These are phyloP conservation scores for Drosophila obscura DNA, from an alignment of 1,140 invertebrate species.

Conservation along the genomic window DNA sequence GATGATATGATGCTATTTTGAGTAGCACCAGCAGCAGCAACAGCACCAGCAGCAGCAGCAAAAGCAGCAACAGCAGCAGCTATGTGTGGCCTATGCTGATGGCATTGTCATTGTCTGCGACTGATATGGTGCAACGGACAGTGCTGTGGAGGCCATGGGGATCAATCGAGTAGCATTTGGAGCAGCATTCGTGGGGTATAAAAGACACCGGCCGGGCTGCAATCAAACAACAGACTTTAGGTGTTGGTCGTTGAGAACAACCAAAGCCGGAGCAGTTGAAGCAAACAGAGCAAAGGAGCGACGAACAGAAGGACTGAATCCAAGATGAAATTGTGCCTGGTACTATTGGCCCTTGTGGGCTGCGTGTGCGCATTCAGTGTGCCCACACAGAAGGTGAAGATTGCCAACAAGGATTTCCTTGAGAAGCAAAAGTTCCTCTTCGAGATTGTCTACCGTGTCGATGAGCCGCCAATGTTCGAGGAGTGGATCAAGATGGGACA, in stretches of 20 bases:
- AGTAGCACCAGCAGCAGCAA: no score
- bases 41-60: not conserved
- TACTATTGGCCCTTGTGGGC: slow-evolving; percentile 65
- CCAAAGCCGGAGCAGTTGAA: slow-evolving; percentile 62
- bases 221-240: slow-evolving; percentile 66
- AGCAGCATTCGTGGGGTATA: slow-evolving; percentile 28
- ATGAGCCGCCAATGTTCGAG: slow-evolving; percentile 73
- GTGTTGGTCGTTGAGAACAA: slow-evolving; percentile 52
- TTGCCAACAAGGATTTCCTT: slow-evolving; percentile 73
- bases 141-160: slow-evolving; percentile 5
- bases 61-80: not conserved
- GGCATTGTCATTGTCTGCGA: slow-evolving; percentile 7
- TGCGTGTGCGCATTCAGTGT: slow-evolving; percentile 58
- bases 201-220: slow-evolving; percentile 16
- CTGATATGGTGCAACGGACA: slow-evolving; percentile 42
- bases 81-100: slow-evolving; percentile 20
- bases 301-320: not conserved
- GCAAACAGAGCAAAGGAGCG: slow-evolving; percentile 5
- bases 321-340: slow-evolving; percentile 64
- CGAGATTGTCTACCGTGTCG: slow-evolving; percentile 87
- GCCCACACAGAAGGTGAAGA: slow-evolving; percentile 50
- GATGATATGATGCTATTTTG: slow-evolving; percentile 15
- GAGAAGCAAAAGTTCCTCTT: slow-evolving; percentile 86
- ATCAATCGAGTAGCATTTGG: not conserved
- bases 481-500: slow-evolving; percentile 64